Percentiles rank a stretch among this genome's conserved stretches.
Evolutionary conservation across 2,888 invertebrate species (phyloP).

Genomic region (Erpobdella octoculata): DNA sequence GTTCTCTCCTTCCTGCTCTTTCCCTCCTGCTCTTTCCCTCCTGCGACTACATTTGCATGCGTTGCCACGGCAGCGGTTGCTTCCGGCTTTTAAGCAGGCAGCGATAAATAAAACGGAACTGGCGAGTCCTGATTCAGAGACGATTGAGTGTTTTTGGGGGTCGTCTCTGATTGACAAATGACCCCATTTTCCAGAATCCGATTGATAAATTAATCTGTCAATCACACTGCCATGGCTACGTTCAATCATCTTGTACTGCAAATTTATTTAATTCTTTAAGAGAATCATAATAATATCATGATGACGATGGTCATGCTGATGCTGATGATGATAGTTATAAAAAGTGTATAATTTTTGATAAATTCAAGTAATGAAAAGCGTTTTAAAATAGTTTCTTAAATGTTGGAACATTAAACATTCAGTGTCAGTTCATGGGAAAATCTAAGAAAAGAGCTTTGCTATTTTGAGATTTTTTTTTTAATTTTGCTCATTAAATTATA

Average conservation of each 20-base stretch:
- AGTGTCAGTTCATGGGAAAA: no score
- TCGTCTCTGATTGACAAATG: background rate
- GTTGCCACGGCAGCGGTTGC: background rate
- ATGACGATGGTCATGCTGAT: background rate
- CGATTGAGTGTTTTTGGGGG: background rate
- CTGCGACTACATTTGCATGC: no score
- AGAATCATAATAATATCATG: no score
- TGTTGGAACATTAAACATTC: no score
- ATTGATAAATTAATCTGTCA: background rate
- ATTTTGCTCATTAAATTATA: no score
- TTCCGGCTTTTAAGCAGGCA: background rate
- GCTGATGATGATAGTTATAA: background rate
- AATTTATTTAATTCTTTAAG: no score
- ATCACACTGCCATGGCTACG: no score
- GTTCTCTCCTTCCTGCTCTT: no score
- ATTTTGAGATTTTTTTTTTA: no score
- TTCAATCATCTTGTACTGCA: no score
- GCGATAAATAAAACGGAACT: slow-evolving; percentile 6
- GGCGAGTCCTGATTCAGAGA: background rate
- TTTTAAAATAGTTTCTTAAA: background rate
- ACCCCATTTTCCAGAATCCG: background rate
- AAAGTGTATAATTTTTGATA: background rate
- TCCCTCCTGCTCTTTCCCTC: no score
- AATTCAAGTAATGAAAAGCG: background rate
- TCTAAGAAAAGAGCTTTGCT: no score